Base-by-base conservation (phyloP, 2,797 vertebrate genomes). In the Antennarius maculatus region DNA sequence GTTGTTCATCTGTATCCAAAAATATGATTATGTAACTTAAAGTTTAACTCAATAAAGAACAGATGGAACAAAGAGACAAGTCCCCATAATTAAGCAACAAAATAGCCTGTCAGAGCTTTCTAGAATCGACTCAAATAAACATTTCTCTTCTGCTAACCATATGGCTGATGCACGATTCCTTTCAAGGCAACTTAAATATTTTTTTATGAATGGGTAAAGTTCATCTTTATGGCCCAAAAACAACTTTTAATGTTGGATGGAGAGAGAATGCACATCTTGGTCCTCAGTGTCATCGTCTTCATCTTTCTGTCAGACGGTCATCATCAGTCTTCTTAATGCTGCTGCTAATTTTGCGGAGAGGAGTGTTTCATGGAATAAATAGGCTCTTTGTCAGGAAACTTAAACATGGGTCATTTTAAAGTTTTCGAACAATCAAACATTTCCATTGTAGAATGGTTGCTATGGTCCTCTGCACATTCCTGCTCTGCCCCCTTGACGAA, bases 11-110 rank as follows among this genome's bases (percentile, higher is more conserved):
- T 57, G 54, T 7, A 57, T 53, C 53, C 45, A 65, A 54, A 62
- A 31, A 65, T 17, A 48, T 2, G 37, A 53, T 54, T 1, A 23
- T 7, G 28, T 37, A 61, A 52, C 57, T 78, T 11, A 13, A 77
- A 51, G 54, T 75, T 76, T 43, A 37, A 59, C 48, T 58, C 45
- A 7, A 58, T 8, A 17, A 50, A 15, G 37, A 70, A 37, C 76
- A 81, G 83, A 77, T 79, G 80, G 76, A 54, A 15, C 8, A 8
- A 52, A 66, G 37, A 14, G 63, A 61, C 39, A 28, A 41, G 37
- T 49, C 27, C 29, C 59, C 39, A 43, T 43, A 46, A 71, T 54
- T 46, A 71, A 57, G 65, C 12, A 28, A 45, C 43, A 45, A 50
- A 61, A 52, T 4, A 23, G 31, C 39, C 17, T 65, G 58, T 64